Evolutionary conservation across 1,140 invertebrate species (phyloP).

Genomic region (Scaptomyza hsui): DNA sequence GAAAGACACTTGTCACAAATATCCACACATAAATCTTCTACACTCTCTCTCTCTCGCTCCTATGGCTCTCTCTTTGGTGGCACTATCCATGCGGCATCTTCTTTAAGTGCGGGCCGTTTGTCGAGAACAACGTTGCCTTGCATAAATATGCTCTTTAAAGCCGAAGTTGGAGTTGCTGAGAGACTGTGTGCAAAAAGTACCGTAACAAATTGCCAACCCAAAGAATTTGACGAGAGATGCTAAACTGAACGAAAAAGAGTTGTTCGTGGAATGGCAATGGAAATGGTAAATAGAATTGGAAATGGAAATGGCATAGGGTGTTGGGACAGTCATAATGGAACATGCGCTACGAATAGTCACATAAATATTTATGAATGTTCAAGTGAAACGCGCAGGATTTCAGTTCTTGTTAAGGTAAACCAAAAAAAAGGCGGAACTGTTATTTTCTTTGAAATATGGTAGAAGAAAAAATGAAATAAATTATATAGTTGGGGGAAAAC

Average conservation of each 20-base stretch:
- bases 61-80: background rate
- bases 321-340: constrained; percentile 37
- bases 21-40: constrained; percentile 45
- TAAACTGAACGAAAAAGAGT: constrained; percentile 58
- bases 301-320: constrained; percentile 26
- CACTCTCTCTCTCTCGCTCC: background rate
- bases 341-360: constrained; percentile 43
- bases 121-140: constrained; percentile 63
- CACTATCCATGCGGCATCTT: constrained; percentile 59
- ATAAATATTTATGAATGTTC: constrained; percentile 75
- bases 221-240: constrained; percentile 76
- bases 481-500: too few species aligned
- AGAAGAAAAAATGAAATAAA: too few species aligned
- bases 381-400: constrained; percentile 42
- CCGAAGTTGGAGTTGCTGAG: constrained; percentile 7
- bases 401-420: constrained; percentile 6
- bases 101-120: constrained; percentile 60
- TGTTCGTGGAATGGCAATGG: constrained; percentile 52
- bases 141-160: constrained; percentile 57
- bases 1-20: constrained; percentile 81
- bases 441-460: background rate
- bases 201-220: constrained; percentile 74
- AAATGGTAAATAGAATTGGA: constrained; percentile 20
- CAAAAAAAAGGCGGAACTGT: background rate
- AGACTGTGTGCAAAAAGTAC: constrained; percentile 65